Percentiles rank a stretch among this genome's conserved stretches.
Conservation (phyloP, 2,888 invertebrate species). For the Rosalia funebris region DNA sequence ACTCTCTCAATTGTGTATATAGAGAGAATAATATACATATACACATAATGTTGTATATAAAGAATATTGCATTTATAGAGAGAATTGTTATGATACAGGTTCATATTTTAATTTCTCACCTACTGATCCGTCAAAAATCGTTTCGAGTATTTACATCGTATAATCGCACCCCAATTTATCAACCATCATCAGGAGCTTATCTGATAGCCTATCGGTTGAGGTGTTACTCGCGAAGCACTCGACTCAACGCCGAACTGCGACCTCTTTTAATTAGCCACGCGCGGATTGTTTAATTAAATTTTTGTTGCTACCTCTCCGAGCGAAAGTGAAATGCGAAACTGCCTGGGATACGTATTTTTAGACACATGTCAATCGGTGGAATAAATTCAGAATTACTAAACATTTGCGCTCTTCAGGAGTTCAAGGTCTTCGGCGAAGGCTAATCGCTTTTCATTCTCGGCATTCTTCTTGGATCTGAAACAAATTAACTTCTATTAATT, state of each 20-base stretch:
- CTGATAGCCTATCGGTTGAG: background rate
- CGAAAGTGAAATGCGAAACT: slow-evolving; percentile 1
- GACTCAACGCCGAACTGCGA: background rate
- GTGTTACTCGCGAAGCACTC: background rate
- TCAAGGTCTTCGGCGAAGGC: background rate
- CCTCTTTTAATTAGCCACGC: background rate
- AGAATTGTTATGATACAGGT: no score
- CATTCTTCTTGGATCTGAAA: slow-evolving; percentile 23
- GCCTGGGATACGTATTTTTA: background rate
- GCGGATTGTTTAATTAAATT: background rate
- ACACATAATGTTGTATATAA: no score
- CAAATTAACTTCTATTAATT: no score
- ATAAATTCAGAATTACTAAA: slow-evolving; percentile 27
- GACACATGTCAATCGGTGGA: slow-evolving; percentile 16
- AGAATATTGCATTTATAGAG: no score
- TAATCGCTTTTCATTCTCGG: slow-evolving; percentile 2
- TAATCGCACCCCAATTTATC: background rate
- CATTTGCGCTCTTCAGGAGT: slow-evolving; percentile 26
- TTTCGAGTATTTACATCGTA: background rate
- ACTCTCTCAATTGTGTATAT: no score
- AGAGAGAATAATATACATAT: no score
- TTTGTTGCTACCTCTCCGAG: slow-evolving; percentile 18
- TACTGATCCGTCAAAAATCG: background rate
- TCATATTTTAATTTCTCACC: no score
- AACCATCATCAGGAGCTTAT: background rate